Conservation (phyloP, 2,797 vertebrate genomes). For the Labroides dimidiatus region DNA sequence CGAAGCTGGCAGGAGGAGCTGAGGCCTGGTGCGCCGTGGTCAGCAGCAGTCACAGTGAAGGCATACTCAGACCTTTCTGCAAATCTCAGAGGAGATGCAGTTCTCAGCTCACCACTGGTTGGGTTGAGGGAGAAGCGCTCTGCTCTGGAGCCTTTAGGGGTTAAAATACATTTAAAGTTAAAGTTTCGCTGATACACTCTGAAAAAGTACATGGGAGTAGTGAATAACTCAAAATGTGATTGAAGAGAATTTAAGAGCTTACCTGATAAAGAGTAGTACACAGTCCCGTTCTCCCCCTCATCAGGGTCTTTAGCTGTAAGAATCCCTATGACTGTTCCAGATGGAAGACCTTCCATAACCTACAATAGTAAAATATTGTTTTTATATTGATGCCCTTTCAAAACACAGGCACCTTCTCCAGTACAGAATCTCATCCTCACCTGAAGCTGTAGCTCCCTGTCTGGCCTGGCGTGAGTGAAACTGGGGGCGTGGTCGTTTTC, state of each 20-base stretch:
- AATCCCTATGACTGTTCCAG: conserved; percentile 88
- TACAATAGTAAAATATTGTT: conserved; percentile 62
- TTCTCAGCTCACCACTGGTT: conserved; percentile 89
- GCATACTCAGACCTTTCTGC: conserved; percentile 88
- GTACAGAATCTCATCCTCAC: conserved; percentile 70
- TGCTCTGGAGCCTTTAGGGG: conserved; percentile 85
- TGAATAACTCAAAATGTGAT: not conserved
- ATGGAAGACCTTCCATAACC: conserved; percentile 91
- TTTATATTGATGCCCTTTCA: not conserved
- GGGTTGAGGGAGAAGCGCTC: conserved; percentile 92
- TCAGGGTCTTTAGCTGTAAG: conserved; percentile 94
- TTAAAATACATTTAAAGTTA: not conserved
- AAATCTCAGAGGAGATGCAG: conserved; percentile 83
- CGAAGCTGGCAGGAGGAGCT: conserved; percentile 86
- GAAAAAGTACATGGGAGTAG: not conserved
- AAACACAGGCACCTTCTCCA: not conserved
- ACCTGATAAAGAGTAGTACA: conserved; percentile 92
- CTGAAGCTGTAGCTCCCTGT: conserved; percentile 90
- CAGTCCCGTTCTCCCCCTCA: conserved; percentile 94
- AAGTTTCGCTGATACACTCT: not conserved
- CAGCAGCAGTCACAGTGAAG: conserved; percentile 87
- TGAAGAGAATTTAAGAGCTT: conserved; percentile 2
- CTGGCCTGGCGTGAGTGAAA: conserved; percentile 87
- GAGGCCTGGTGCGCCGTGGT: conserved; percentile 85
- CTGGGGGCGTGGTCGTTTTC: conserved; percentile 93